phyloP scores from a whole-genome alignment of 2,888 invertebrate species.

The Seladonia tumulorum region DNA sequence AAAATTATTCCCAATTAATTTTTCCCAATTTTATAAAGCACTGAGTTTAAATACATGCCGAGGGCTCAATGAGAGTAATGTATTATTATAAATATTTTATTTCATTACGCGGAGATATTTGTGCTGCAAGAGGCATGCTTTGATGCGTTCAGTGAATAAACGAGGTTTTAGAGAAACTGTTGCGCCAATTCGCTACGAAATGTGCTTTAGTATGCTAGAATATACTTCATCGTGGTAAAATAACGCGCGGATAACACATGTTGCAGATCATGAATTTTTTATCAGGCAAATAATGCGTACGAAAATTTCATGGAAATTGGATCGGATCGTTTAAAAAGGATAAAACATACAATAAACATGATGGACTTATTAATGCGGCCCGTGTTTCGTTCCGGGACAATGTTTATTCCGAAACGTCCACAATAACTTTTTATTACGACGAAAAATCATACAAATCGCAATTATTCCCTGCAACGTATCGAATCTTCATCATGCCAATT shows the following conservation, averaged over 20 bases:
- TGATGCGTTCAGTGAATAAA: neutral
- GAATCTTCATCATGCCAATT: neutral
- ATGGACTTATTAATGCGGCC: neutral
- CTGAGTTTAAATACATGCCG: no score
- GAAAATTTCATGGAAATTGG: neutral
- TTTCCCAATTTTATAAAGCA: no score
- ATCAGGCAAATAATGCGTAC: neutral
- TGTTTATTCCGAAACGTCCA: neutral
- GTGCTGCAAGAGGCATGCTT: no score
- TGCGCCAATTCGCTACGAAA: neutral
- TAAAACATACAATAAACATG: neutral
- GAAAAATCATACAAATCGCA: neutral
- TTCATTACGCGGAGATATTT: no score
- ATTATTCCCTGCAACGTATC: neutral
- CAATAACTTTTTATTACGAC: neutral
- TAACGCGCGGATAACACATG: neutral
- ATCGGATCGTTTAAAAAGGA: neutral
- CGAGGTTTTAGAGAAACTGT: neutral
- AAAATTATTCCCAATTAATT: no score
- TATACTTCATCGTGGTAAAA: neutral
- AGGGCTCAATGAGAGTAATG: no score
- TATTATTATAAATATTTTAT: no score
- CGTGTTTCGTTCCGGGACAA: neutral
- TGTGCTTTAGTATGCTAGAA: neutral
- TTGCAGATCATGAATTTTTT: neutral